These are phyloP conservation scores for Rhinoderma darwinii DNA, from an alignment of 2,113 vertebrate species.

Conservation along the genomic window DNA sequence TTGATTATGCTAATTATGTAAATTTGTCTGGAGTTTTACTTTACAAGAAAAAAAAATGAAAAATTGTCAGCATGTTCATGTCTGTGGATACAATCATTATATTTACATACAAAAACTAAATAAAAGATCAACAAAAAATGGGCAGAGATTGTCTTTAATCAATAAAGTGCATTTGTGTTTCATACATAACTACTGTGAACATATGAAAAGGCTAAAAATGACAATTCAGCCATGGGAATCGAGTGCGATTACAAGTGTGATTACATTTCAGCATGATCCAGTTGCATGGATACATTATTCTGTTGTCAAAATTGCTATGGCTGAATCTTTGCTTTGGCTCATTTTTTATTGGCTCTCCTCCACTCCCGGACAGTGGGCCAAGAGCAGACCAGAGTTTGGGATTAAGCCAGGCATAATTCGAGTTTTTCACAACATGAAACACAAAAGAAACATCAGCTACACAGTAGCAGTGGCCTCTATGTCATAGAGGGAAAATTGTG, in stretches of 20 bases:
- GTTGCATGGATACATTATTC: background rate
- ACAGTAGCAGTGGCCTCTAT: constrained; percentile 15
- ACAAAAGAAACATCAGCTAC: constrained; percentile 49
- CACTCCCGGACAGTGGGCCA: constrained; percentile 39
- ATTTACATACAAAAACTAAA: background rate
- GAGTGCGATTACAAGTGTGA: constrained; percentile 3
- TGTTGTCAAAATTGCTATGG: background rate
- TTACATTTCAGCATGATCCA: constrained; percentile 24
- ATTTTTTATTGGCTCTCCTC: constrained; percentile 26
- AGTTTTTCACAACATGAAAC: constrained; percentile 30
- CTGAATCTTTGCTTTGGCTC: constrained; percentile 52
- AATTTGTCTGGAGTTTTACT: no score
- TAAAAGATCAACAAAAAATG: background rate
- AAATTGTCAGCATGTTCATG: no score
- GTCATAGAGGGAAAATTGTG: constrained; percentile 32
- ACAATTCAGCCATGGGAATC: background rate
- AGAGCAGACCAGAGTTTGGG: constrained; percentile 19
- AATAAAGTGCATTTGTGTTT: background rate
- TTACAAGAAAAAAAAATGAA: no score
- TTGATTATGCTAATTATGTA: no score
- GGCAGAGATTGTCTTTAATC: background rate
- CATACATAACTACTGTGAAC: background rate
- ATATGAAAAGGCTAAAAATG: background rate
- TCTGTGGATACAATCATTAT: no score
- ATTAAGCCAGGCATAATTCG: constrained; percentile 43